Conservation (phyloP, 1,140 invertebrate genomes). For the Aethina tumida region DNA sequence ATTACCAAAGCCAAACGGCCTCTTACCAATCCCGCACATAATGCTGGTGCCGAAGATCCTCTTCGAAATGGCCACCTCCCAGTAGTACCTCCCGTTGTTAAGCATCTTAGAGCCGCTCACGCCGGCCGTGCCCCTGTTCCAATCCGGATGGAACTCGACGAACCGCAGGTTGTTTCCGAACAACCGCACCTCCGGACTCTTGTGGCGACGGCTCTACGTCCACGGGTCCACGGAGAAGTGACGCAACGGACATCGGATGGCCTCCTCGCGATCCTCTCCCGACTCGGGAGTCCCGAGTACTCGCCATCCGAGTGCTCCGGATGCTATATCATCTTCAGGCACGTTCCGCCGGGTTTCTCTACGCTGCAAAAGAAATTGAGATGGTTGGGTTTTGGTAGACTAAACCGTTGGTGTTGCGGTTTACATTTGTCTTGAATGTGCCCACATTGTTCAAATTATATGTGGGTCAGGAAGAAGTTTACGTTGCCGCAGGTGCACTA, state of each 20-base stretch:
- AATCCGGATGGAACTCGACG: slow-evolving; percentile 62
- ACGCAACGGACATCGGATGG: slow-evolving; percentile 1
- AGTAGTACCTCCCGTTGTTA: slow-evolving; percentile 56
- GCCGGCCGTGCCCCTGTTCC: slow-evolving; percentile 65
- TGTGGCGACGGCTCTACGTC: slow-evolving; percentile 53
- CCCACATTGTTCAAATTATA: no score
- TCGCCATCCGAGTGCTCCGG: slow-evolving; percentile 4
- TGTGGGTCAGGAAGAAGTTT: no score
- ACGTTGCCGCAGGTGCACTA: no score
- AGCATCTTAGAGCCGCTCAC: slow-evolving; percentile 52
- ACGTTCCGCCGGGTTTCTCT: no score
- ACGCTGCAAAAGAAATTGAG: no score
- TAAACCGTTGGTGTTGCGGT: no score
- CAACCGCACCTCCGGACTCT: slow-evolving; percentile 52
- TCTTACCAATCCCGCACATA: slow-evolving; percentile 66
- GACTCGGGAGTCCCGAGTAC: no score
- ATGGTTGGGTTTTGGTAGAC: no score
- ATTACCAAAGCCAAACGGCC: slow-evolving; percentile 7
- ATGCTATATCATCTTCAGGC: no score
- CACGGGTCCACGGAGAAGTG: slow-evolving; percentile 51
- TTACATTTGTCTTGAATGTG: no score
- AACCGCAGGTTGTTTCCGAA: slow-evolving; percentile 41
- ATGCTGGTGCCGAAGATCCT: slow-evolving; percentile 66
- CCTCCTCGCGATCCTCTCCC: slow-evolving; percentile 2
- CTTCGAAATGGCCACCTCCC: slow-evolving; percentile 56